Base-by-base conservation (phyloP, 2,113 vertebrate genomes). In the Dromaius novaehollandiae region DNA sequence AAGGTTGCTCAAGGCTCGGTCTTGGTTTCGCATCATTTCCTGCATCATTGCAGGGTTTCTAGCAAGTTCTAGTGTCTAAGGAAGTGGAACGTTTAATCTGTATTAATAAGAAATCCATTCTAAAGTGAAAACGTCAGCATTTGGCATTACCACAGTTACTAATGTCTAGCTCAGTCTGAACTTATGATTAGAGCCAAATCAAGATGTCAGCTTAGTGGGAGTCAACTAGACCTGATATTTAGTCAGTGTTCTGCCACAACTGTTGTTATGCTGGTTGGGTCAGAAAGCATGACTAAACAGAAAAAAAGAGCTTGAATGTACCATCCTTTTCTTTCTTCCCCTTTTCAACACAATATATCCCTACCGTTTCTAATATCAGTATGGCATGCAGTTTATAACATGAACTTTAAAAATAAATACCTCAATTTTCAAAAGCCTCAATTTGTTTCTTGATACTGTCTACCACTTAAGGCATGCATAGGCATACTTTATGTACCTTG, bases 11-110 rank as follows among this genome's bases (percentile, higher is more conserved):
- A 99, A 97, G 71, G 98, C 98, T 89, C 98, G 96, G 58, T 99
- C 98, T 78, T 99, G 98, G 92, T 99, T 98, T 95, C 98, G 97
- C 98, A 98, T 98, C 98, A 99, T 98, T 96, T 98, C 98, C 78
- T 99, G 98, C 98, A 99, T 99, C 98, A 99, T 98, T 87, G 98
- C 98, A 94, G 98, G 98, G 87, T 98, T 99, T 96, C 98, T 98
- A 91, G 98, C 98, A 97, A 99, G 98, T 95, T 99, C 98, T 94
- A 99, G 79, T 40, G 98, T 98, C 98, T 99, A 97, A 69, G 48
- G 77, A 97, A 97, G 90, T 48, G 77, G 56, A 97, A 95, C 3
- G 2, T 96, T 94, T 92, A 91, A 92, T 89, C 75, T 89, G 53
- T 66, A 93, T 91, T 96, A 93, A 70, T 87, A 96, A 96, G 55